Base-by-base conservation (phyloP, 2,113 vertebrate species). In the Coptodon bakossiorum region DNA sequence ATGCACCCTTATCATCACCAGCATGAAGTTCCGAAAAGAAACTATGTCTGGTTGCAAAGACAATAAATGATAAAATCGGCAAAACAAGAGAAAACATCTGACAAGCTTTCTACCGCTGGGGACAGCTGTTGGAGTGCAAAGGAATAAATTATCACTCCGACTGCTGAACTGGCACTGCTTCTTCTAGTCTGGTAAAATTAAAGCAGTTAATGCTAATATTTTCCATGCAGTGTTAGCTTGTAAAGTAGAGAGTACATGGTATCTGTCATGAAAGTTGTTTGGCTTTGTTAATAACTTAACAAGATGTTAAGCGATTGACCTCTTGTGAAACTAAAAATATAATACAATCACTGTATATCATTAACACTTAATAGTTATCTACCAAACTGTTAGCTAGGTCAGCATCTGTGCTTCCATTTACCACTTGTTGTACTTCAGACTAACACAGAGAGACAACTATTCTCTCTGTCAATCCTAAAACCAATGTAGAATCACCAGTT, bases 161-260 rank as follows among this genome's bases (percentile, higher is more conserved):
- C 22, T 12, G 27, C 13, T 10, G 13, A 73, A 45, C 68, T 73
- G 68, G 3, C 43, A 29, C 16, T 29, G 24, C 71, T 48, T 29
- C 71, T 50, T 50, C 43, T 29, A 48, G 68, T 76, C 40, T 76
- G 24, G 43, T 76, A 12, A 50, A 29, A 76, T 76, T 19, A 76
- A 48, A 76, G 24, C 14, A 76, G 14, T 48, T 29, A 76, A 48
- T 31, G 43, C 9, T 50, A 76, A 76, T 76, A 31, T 31, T 50
- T 31, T 12, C 24, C 71, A 50, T 11, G 9, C 0, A 1, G 43
- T 6, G n/a, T 43, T 16, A 6, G 36, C n/a, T 71, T 19, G 71
- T 76, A 76, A 76, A 48, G 14, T n/a, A 27, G 68, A 45, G 66
- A 71, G 3, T 43, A 14, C 22, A 48, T 45, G 22, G 68, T 27